Percentiles rank a stretch among this genome's conserved stretches.
phyloP scores from a whole-genome alignment of 2,888 invertebrate species.

The Polydrusus pterygomalis region DNA sequence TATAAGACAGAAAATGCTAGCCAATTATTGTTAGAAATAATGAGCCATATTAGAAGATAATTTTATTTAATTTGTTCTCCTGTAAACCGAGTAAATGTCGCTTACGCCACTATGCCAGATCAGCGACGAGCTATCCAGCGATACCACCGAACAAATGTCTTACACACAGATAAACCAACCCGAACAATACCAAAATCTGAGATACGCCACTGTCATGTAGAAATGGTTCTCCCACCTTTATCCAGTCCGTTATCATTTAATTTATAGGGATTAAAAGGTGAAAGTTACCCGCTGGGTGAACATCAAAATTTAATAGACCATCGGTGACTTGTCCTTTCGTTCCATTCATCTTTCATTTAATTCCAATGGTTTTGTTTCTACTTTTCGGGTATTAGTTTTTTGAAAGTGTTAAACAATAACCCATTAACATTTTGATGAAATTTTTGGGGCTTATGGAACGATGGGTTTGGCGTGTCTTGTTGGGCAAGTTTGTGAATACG shows the following conservation, averaged over 20 bases:
- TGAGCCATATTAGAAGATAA: too few relatives aligned
- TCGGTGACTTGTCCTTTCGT: constrained; percentile 39
- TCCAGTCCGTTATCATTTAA: constrained; percentile 29
- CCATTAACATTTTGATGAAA: constrained; percentile 29
- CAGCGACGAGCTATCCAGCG: too few relatives aligned
- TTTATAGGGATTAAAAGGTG: constrained; percentile 45
- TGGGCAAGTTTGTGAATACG: background rate
- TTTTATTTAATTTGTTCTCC: too few relatives aligned
- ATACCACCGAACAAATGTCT: too few relatives aligned
- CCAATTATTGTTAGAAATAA: too few relatives aligned
- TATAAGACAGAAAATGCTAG: too few relatives aligned
- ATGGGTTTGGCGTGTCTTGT: background rate
- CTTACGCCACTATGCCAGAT: too few relatives aligned
- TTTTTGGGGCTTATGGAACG: background rate
- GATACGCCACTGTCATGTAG: too few relatives aligned
- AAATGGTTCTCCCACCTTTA: background rate
- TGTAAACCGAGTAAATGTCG: too few relatives aligned
- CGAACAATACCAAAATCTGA: too few relatives aligned
- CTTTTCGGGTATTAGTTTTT: constrained; percentile 24
- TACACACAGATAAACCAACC: too few relatives aligned
- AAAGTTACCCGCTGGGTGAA: constrained; percentile 45
- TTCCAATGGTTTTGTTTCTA: constrained; percentile 23
- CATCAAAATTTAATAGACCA: constrained; percentile 45
- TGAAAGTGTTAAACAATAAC: constrained; percentile 38
- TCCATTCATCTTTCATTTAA: constrained; percentile 39